phyloP scores from a whole-genome alignment of 2,113 vertebrate species.

The Paradoxurus hermaphroditus region DNA sequence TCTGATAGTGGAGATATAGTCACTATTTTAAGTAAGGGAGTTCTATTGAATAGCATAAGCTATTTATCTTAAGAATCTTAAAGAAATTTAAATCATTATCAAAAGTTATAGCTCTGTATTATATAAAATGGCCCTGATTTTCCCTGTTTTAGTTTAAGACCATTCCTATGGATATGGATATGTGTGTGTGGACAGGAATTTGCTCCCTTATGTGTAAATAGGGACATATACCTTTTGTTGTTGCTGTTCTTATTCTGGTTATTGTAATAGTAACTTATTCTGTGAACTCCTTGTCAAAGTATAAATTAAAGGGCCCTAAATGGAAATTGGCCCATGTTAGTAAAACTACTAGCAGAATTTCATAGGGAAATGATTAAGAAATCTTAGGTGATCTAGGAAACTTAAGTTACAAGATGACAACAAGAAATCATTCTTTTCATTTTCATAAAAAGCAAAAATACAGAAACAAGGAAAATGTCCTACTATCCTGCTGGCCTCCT shows the following conservation, averaged over 20 bases:
- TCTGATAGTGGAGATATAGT: not conserved
- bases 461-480: slow-evolving; percentile 5
- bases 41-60: not conserved
- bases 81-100: not conserved
- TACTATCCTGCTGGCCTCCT: not conserved
- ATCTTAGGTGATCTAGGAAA: not conserved
- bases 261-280: not conserved
- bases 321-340: not conserved
- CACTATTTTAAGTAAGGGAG: not conserved
- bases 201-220: not conserved
- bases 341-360: not conserved
- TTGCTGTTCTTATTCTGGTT: not conserved
- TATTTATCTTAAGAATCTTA: not conserved
- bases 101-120: not conserved
- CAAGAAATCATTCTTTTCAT: not conserved
- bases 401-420: not conserved
- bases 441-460: not conserved
- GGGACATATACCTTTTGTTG: not conserved
- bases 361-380: not conserved
- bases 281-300: not conserved
- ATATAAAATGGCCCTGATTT: not conserved
- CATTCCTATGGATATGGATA: not conserved
- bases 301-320: not conserved
- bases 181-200: not conserved
- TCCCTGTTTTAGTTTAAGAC: not conserved